Percentiles rank a stretch among this genome's conserved stretches.
phyloP scores from a whole-genome alignment of 2,888 invertebrate species.

The Cryptosula pallasiana region DNA sequence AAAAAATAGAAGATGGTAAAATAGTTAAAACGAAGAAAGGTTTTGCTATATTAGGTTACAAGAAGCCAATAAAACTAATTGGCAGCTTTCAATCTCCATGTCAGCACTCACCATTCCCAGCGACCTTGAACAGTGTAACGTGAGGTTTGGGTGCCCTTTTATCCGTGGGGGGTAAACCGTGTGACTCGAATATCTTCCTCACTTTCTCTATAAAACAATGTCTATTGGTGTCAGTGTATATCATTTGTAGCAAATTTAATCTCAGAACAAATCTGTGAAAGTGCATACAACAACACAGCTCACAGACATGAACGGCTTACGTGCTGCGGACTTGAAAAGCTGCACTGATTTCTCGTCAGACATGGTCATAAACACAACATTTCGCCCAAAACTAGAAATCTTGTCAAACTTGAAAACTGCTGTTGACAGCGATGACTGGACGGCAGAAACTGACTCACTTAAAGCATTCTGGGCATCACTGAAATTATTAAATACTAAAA shows the following conservation, averaged over 20 bases:
- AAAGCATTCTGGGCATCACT: neutral
- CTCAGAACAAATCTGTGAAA: no score
- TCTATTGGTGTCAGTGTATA: no score
- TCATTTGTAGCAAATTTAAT: no score
- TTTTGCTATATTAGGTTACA: no score
- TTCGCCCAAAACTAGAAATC: neutral
- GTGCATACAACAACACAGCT: no score
- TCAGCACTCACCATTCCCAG: no score
- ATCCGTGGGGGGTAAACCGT: neutral
- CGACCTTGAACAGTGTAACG: constrained; percentile 15
- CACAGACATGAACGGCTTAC: no score
- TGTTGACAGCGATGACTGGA: neutral
- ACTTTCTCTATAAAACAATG: constrained; percentile 2
- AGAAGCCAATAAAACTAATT: no score
- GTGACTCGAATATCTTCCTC: neutral
- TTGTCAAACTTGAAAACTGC: neutral
- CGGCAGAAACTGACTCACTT: neutral
- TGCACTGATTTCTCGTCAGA: neutral
- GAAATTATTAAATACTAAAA: no score
- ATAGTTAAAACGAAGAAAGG: no score
- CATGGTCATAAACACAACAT: neutral
- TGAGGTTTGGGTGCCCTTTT: neutral
- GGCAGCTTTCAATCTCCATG: no score
- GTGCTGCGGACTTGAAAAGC: neutral
- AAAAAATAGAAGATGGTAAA: no score